Evolutionary conservation across 2,113 vertebrate genomes (phyloP).

Genomic region (Felis catus): DNA sequence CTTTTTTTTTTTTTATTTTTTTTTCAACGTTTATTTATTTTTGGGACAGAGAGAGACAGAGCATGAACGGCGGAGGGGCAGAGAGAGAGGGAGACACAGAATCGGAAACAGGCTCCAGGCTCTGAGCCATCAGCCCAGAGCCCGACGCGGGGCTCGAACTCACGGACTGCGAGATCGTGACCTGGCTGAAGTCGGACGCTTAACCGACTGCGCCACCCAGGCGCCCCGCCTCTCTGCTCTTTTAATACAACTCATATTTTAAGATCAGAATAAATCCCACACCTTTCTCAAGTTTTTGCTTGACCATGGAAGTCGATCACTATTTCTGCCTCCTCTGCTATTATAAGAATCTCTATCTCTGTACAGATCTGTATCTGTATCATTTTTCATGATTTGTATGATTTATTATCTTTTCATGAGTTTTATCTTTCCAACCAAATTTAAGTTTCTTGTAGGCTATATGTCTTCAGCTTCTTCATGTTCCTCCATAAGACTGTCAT

Average conservation of each 20-base stretch:
- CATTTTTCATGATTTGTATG: neutral
- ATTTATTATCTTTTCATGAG: neutral
- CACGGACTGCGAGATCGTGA: too few relatives aligned
- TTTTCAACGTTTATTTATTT: too few relatives aligned
- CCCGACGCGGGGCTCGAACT: too few relatives aligned
- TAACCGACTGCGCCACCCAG: too few relatives aligned
- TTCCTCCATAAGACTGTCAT: neutral
- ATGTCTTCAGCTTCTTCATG: neutral
- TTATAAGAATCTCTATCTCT: neutral
- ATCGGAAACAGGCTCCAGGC: too few relatives aligned
- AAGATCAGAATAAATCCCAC: neutral
- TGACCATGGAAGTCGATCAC: neutral
- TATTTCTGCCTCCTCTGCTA: neutral
- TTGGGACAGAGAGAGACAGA: too few relatives aligned
- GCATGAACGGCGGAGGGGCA: too few relatives aligned
- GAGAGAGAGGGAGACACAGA: too few relatives aligned
- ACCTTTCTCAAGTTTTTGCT: neutral
- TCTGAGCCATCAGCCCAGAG: too few relatives aligned
- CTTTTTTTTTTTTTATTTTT: neutral
- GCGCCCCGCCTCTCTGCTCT: neutral
- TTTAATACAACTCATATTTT: constrained; percentile 17
- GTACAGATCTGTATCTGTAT: neutral
- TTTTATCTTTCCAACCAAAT: neutral
- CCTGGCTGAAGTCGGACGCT: too few relatives aligned
- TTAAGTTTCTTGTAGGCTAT: neutral